Conservation (phyloP, 37 sponge, comb jelly and placozoan genomes). For the Ianthella basta region DNA sequence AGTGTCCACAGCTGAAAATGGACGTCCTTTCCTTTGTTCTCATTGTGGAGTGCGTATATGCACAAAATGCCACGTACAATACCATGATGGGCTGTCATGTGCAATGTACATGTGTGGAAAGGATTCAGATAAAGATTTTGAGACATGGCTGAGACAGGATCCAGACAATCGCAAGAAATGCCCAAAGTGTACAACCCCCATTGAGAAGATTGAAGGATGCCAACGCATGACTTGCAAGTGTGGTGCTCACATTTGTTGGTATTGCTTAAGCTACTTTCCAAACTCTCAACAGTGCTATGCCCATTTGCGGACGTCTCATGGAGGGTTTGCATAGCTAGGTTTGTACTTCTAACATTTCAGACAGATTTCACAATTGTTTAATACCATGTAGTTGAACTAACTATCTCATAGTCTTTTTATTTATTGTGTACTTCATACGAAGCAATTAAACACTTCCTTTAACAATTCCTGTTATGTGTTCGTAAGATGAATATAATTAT, state of each 20-base stretch:
- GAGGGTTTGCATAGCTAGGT: conserved; percentile 4
- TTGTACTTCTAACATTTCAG: background rate
- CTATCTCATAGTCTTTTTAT: background rate
- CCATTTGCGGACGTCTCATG: conserved; percentile 44
- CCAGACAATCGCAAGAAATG: conserved; percentile 44
- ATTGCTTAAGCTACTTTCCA: conserved; percentile 52
- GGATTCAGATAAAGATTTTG: conserved; percentile 11
- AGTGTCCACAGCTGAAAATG: conserved; percentile 19
- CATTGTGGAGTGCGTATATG: conserved; percentile 55
- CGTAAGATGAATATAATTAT: too few species aligned
- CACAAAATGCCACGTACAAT: conserved; percentile 53
- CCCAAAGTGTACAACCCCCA: conserved; percentile 65
- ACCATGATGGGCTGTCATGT: conserved; percentile 70
- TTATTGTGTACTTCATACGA: background rate
- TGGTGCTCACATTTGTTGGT: conserved; percentile 66
- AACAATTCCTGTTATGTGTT: too few species aligned
- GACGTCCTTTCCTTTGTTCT: conserved; percentile 48
- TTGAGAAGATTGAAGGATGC: conserved; percentile 72
- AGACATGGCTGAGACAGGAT: conserved; percentile 53
- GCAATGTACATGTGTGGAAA: conserved; percentile 28
- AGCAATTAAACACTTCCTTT: too few species aligned
- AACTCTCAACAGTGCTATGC: conserved; percentile 53
- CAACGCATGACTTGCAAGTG: conserved; percentile 52
- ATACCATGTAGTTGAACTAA: background rate
- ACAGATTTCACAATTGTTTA: background rate